Evolutionary conservation across 2,888 invertebrate genomes (phyloP), one percentile per base, ranked within the genome.

Genomic region (Eupithecia vulgata): DNA sequence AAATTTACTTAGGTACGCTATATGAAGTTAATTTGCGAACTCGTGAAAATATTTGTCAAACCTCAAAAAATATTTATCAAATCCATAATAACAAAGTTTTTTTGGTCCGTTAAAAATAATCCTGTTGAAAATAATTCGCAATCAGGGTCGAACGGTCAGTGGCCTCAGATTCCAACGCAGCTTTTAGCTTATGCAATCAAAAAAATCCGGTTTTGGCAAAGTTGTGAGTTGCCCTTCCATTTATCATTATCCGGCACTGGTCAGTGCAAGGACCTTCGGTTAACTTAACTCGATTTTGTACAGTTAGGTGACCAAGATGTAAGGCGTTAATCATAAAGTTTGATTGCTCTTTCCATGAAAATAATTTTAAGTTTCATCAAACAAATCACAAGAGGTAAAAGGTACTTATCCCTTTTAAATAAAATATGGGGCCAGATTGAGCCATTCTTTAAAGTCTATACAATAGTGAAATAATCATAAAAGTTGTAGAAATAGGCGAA

Each of bases 121-220:
- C 25, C 13, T 40, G 65, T 68, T 69, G 17, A 71, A 52, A 68
- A 67, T 67, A 67, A 82, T 83, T 84, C 81, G 85, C 85, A 85
- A 86, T 86, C 84, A 87, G 84, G 84, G 84, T 83, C 84, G 82
- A 34, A 79, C 84, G 91, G 91, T 89, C 91, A 83, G 83, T 85
- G 91, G 81, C 86, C 91, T 81, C 83, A 73, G 78, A 79, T 83
- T 85, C 82, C 86, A 83, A 81, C 85, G 87, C 85, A 85, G 81
- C 82, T 83, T 83, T 85, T 84, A 76, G 81, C 85, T 93, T 92
- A 92, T 90, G 91, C 88, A 92, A 92, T 88, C 81, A 77, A 67
- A 82, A 79, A 81, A 78, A 86, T 85, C 89, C 88, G 89, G 91
- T 89, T 90, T 86, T 83, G 83, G 83, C 71, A 80, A 81, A 78